Base-by-base conservation (phyloP, 2,888 invertebrate genomes). In the Ethmia dodecea region DNA sequence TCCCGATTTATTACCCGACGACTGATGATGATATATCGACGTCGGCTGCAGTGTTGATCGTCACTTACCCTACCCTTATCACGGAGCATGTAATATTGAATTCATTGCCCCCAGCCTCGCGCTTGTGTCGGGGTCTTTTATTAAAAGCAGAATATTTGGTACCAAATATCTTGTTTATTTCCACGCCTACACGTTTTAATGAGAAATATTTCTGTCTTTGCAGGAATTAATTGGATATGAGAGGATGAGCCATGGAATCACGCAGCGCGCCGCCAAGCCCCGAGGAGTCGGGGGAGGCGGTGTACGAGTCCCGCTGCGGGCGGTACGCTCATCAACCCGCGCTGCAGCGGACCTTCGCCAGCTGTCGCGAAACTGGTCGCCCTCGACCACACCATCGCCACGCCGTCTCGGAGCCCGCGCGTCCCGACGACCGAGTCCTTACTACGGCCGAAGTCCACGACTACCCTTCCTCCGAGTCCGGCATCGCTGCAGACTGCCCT, bases 271-370 rank as follows among this genome's bases (percentile, higher is more conserved):
- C 87, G 86, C 86, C 86, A 66, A 81, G 86, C 80, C 86, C 86
- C 80, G 87, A 86, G 69, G 86, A 87, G 64, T 61, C 80, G 55
- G 86, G 86, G 79, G 83, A 81, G 78, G 86, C 84, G 86, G 89
- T 93, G 77, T 91, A 92, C 80, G 93, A 93, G 73, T 90, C 92
- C 44, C 93, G 92, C 40, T 92, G 93, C 51, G 92, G 92, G 46
- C 90, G 91, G 41, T 92, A 91, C 66, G 91, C 68, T 30, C 75
- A 67, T 34, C 91, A 65, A 45, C 90, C 91, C 8, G 59, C 75
- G n/a, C 66, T 86, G 33, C 84, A 84, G 49, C 67, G 81, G 38
- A 70, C 75, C 3, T 86, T 80, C 43, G 81, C 86, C 48, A 86
- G 84, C 50, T 86, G 84, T 43, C 75, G 86, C 46, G 86, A 84